Conservation (phyloP, 2,888 invertebrate species). For the Cataglyphis livida region DNA sequence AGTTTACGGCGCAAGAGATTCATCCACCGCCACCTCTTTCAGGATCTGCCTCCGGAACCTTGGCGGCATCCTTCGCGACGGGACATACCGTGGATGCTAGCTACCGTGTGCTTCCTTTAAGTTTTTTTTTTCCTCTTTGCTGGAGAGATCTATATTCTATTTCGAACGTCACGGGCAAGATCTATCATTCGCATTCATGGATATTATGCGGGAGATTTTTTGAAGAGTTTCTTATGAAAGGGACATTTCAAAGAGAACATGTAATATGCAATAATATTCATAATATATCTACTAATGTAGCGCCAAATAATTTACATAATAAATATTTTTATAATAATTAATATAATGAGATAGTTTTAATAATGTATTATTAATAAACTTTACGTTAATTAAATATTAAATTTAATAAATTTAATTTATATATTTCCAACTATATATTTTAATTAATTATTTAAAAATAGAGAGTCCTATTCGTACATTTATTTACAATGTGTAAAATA, state of each 20-base stretch:
- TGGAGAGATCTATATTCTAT: background rate
- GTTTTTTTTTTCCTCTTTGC: background rate
- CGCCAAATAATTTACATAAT: too few species aligned
- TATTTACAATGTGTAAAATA: background rate
- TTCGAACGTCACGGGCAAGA: background rate
- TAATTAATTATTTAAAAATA: too few species aligned
- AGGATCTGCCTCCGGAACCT: constrained; percentile 60
- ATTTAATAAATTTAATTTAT: too few species aligned
- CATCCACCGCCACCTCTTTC: constrained; percentile 52
- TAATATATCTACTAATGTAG: background rate
- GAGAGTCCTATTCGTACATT: too few species aligned
- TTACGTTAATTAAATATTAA: too few species aligned
- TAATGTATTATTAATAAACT: too few species aligned
- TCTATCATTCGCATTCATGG: background rate
- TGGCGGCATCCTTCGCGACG: constrained; percentile 45
- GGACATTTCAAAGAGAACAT: background rate
- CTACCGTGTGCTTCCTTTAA: background rate
- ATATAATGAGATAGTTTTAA: too few species aligned
- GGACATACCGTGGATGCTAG: background rate
- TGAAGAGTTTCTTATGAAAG: background rate
- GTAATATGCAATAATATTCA: background rate
- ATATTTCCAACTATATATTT: too few species aligned
- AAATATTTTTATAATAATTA: too few species aligned
- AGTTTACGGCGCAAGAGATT: constrained; percentile 77
- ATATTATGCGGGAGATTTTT: background rate